Conservation (phyloP, 2,888 invertebrate genomes). For the Hecatera dysodea region DNA sequence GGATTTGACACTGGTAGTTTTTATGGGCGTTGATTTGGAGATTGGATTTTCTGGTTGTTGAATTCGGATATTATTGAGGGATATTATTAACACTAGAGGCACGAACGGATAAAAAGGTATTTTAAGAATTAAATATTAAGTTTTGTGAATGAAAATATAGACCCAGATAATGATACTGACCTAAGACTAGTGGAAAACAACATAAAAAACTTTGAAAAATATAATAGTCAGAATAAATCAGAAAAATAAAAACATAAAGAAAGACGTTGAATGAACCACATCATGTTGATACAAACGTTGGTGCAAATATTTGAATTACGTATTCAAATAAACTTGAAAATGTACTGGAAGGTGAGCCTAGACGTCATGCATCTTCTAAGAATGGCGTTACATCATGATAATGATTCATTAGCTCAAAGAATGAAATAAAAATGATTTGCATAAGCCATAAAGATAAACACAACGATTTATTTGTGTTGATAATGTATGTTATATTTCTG, state of each 20-base stretch:
- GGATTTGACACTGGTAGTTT: slow-evolving; percentile 49
- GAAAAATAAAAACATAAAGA: background rate
- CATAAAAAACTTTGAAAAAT: background rate
- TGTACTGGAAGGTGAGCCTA: slow-evolving; percentile 42
- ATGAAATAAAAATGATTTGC: slow-evolving; percentile 36
- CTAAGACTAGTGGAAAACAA: background rate
- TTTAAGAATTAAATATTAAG: background rate
- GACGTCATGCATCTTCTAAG: slow-evolving; percentile 44
- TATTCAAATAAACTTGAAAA: slow-evolving; percentile 48
- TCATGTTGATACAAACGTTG: slow-evolving; percentile 35
- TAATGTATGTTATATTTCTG: slow-evolving; percentile 16
- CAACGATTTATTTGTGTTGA: slow-evolving; percentile 2
- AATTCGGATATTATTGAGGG: slow-evolving; percentile 14
- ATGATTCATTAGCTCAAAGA: slow-evolving; percentile 46
- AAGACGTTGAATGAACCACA: slow-evolving; percentile 17
- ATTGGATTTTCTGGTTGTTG: slow-evolving; percentile 2
- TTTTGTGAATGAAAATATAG: too few species aligned
- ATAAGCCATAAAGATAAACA: slow-evolving; percentile 40
- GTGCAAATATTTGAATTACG: slow-evolving; percentile 33
- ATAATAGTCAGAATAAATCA: background rate
- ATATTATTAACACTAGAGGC: background rate
- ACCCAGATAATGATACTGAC: background rate
- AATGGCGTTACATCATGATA: slow-evolving; percentile 45
- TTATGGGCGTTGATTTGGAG: slow-evolving; percentile 31
- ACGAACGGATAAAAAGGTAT: background rate